Conservation (phyloP, 2,113 vertebrate species). For the Aphelocoma coerulescens region DNA sequence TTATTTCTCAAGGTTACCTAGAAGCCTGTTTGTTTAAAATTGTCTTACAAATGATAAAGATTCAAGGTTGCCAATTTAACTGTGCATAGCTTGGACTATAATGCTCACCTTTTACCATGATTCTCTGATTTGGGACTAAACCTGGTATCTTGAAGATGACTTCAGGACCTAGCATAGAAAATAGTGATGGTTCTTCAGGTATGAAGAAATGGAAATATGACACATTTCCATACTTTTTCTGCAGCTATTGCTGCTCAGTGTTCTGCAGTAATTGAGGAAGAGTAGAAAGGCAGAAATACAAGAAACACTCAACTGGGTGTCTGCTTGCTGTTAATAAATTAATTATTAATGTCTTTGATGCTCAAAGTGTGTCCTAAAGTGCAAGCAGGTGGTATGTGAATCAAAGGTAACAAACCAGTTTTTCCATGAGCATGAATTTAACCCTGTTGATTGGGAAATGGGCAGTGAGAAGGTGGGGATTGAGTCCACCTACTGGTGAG, state of each 20-base stretch:
- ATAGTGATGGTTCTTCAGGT: not conserved
- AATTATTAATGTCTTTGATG: not conserved
- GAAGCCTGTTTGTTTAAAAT: not conserved
- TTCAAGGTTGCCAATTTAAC: not conserved
- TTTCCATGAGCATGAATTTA: not conserved
- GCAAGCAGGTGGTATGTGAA: not conserved
- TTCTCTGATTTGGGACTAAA: not conserved
- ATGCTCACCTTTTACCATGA: not conserved
- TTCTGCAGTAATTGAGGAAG: not conserved
- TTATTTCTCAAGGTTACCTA: not conserved
- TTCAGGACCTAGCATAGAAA: not conserved
- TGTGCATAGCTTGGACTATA: not conserved
- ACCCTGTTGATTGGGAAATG: not conserved
- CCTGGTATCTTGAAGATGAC: not conserved
- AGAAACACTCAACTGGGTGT: not conserved
- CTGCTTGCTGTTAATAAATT: not conserved
- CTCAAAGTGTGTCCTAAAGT: not conserved
- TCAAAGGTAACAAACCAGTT: not conserved
- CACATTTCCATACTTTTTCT: not conserved
- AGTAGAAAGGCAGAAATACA: not conserved
- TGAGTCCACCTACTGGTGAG: constrained; percentile 23
- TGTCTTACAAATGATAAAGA: not conserved
- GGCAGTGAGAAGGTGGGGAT: not conserved
- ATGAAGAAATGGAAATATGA: too few species aligned
- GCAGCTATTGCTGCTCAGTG: not conserved